phyloP scores from a whole-genome alignment of 2,113 vertebrate genomes.

The Galemys pyrenaicus region DNA sequence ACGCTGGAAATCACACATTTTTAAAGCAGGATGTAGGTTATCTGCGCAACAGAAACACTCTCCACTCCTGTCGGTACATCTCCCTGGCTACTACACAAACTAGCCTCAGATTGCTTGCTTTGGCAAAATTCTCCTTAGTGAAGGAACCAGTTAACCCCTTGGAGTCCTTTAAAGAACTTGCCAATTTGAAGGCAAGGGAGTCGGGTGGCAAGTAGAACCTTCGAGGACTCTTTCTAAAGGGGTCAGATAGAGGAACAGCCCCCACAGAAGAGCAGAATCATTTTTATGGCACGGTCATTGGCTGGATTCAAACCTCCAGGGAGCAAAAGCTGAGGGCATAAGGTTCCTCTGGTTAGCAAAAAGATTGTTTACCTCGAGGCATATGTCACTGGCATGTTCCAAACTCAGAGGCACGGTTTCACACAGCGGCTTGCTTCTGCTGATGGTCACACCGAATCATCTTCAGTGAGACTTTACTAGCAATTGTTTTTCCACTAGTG shows the following conservation, averaged over 20 bases:
- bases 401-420: not conserved
- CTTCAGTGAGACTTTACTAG: not conserved
- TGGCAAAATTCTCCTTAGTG: conserved; percentile 44
- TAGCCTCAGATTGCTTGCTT: conserved; percentile 58
- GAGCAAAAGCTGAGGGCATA: not conserved
- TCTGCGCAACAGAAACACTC: conserved; percentile 67
- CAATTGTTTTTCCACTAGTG: not conserved
- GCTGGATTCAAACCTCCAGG: conserved; percentile 20
- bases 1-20: conserved; percentile 71
- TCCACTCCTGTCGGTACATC: conserved; percentile 34
- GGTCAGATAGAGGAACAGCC: not conserved
- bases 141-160: conserved; percentile 64
- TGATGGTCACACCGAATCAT: not conserved
- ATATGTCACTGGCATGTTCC: not conserved
- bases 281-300: not conserved
- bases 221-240: not conserved
- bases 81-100: conserved; percentile 66
- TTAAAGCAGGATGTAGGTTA: conserved; percentile 72
- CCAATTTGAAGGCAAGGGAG: not conserved
- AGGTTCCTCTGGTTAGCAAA: not conserved
- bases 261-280: not conserved
- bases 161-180: conserved; percentile 45
- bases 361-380: not conserved
- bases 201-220: not conserved
- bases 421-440: not conserved